Evolutionary conservation across 1,140 invertebrate genomes (phyloP).

Genomic region (Brachionus asplanchnoidis): DNA sequence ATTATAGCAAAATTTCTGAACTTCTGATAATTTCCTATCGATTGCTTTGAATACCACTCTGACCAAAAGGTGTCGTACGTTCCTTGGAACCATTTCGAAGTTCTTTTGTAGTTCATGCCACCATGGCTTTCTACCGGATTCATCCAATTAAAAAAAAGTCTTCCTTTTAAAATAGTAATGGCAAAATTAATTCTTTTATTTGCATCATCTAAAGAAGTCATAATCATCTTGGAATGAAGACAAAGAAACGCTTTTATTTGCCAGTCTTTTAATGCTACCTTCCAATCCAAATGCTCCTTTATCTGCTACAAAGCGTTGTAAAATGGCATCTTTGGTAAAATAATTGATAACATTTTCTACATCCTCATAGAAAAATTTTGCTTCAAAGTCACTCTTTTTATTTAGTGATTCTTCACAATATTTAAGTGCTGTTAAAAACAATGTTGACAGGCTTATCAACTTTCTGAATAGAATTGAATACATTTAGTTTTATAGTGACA

Average conservation of each 20-base stretch:
- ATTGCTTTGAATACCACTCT: background rate
- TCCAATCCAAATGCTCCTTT: background rate
- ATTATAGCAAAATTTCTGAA: background rate
- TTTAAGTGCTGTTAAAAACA: background rate
- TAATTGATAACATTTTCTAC: background rate
- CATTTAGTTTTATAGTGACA: background rate
- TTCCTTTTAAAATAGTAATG: background rate
- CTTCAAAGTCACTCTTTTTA: background rate
- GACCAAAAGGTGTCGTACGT: background rate
- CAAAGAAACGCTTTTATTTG: background rate
- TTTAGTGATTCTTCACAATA: background rate
- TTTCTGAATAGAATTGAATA: background rate
- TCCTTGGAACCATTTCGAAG: background rate
- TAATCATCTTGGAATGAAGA: constrained; percentile 11
- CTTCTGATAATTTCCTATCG: background rate
- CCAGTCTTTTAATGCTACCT: background rate
- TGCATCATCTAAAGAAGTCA: background rate
- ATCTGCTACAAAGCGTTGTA: background rate
- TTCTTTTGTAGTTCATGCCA: background rate
- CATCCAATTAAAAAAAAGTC: background rate
- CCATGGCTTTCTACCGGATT: background rate
- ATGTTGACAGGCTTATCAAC: background rate
- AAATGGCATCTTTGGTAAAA: constrained; percentile 1
- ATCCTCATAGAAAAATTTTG: background rate
- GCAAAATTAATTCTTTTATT: background rate